Percentiles rank a stretch among this genome's conserved stretches.
These are phyloP conservation scores for Venustaconcha ellipsiformis DNA, from an alignment of 1,140 invertebrate species.

Conservation along the genomic window DNA sequence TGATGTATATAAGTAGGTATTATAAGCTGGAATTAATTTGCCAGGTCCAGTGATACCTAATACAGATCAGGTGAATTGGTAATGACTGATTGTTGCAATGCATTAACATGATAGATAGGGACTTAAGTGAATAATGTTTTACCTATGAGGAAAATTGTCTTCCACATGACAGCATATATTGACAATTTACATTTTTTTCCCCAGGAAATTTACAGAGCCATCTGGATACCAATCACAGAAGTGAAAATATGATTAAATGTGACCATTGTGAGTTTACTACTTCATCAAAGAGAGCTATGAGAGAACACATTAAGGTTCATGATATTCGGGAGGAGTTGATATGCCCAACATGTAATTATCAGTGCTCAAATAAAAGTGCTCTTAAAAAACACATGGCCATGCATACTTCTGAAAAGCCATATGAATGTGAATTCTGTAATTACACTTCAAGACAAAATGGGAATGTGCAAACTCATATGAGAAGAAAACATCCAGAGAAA, in stretches of 20 bases:
- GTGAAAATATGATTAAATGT: constrained; percentile 49
- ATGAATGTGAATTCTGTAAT: constrained; percentile 61
- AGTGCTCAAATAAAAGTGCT: constrained; percentile 42
- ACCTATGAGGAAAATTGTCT: too few relatives aligned
- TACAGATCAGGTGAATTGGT: too few relatives aligned
- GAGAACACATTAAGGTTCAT: constrained; percentile 56
- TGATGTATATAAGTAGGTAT: too few relatives aligned
- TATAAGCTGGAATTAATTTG: too few relatives aligned
- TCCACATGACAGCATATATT: too few relatives aligned
- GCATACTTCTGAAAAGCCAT: constrained; percentile 68
- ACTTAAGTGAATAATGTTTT: too few relatives aligned
- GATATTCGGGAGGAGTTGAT: constrained; percentile 29
- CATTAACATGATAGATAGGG: too few relatives aligned
- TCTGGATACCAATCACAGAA: constrained; percentile 49
- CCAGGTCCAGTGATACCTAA: too few relatives aligned
- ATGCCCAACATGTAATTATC: constrained; percentile 48
- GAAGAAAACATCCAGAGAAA: constrained; percentile 50
- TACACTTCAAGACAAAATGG: constrained; percentile 60
- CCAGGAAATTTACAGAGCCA: constrained; percentile 62
- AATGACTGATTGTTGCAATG: too few relatives aligned
- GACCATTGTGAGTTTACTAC: constrained; percentile 44
- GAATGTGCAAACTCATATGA: constrained; percentile 54
- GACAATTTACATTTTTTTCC: constrained; percentile 1
- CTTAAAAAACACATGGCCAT: constrained; percentile 69
- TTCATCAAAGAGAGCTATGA: constrained; percentile 46